Evolutionary conservation across 64 coral and sea anemone genomes (phyloP).

Genomic region (Porites lutea): DNA sequence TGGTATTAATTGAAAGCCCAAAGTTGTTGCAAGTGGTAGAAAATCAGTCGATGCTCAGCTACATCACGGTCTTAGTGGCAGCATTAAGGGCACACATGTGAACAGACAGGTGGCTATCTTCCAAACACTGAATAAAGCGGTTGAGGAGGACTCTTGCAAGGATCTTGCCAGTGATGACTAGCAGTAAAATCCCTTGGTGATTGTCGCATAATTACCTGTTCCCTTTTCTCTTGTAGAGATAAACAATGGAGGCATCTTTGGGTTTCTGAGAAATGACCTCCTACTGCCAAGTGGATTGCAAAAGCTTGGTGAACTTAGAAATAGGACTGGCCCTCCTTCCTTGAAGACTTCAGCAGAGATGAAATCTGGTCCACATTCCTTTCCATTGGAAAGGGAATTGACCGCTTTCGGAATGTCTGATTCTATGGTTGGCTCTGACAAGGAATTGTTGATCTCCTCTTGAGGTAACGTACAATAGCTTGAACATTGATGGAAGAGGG

Average conservation of each 20-base stretch:
- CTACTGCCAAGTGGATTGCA: background rate
- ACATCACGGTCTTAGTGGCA: too few species aligned
- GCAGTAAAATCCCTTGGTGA: background rate
- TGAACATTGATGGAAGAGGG: slow-evolving; percentile 43
- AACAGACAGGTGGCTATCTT: too few species aligned
- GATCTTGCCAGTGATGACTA: too few species aligned
- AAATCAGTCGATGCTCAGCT: too few species aligned
- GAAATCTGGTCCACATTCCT: background rate
- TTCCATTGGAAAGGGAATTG: background rate
- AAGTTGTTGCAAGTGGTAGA: too few species aligned
- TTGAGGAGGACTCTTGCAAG: too few species aligned
- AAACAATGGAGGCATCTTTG: slow-evolving; percentile 21
- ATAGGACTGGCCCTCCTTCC: background rate
- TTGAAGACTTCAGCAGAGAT: slow-evolving; percentile 14
- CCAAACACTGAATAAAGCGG: too few species aligned
- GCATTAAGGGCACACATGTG: too few species aligned
- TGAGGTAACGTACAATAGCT: slow-evolving; percentile 47
- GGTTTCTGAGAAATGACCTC: background rate
- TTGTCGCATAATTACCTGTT: background rate
- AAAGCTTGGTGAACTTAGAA: background rate
- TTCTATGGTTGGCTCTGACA: too few species aligned
- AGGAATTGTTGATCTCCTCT: slow-evolving; percentile 27
- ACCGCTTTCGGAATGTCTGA: too few species aligned
- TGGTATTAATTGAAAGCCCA: too few species aligned
- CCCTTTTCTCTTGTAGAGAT: slow-evolving; percentile 29